Evolutionary conservation across 2,113 vertebrate species (phyloP).

Genomic region (Sturnus vulgaris): DNA sequence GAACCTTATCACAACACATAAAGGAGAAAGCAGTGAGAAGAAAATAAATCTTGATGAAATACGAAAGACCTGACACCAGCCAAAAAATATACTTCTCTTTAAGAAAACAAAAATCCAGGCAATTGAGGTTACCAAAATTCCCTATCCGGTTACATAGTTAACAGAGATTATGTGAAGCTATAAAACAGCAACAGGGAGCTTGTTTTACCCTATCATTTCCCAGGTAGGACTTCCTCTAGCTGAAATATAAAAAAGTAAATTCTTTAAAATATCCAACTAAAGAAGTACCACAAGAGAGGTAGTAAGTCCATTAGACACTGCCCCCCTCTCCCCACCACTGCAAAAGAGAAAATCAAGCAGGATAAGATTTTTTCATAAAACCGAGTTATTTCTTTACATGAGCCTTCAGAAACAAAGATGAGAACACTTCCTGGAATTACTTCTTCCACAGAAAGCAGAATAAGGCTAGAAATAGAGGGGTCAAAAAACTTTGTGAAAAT

Average conservation of each 20-base stretch:
- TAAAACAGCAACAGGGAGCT: neutral
- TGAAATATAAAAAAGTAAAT: neutral
- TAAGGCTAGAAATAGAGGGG: neutral
- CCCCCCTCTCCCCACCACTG: too few species aligned
- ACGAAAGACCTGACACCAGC: neutral
- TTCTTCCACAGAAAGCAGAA: neutral
- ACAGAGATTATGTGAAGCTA: neutral
- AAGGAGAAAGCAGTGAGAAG: neutral
- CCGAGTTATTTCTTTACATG: neutral
- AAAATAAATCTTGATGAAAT: neutral
- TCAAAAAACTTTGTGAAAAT: neutral
- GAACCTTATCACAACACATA: neutral
- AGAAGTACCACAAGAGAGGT: neutral
- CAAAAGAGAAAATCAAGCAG: neutral
- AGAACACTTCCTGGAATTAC: neutral
- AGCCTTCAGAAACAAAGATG: neutral
- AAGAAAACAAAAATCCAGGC: neutral
- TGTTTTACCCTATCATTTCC: neutral
- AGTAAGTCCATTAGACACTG: neutral
- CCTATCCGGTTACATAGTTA: neutral
- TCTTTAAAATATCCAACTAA: neutral
- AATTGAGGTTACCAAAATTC: neutral
- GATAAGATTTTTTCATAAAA: neutral
- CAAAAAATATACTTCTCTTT: neutral
- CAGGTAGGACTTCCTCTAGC: neutral